Evolutionary conservation across 2,888 invertebrate genomes (phyloP), one percentile per base, ranked within the genome.

Genomic region (Agonopterix subpropinquella): DNA sequence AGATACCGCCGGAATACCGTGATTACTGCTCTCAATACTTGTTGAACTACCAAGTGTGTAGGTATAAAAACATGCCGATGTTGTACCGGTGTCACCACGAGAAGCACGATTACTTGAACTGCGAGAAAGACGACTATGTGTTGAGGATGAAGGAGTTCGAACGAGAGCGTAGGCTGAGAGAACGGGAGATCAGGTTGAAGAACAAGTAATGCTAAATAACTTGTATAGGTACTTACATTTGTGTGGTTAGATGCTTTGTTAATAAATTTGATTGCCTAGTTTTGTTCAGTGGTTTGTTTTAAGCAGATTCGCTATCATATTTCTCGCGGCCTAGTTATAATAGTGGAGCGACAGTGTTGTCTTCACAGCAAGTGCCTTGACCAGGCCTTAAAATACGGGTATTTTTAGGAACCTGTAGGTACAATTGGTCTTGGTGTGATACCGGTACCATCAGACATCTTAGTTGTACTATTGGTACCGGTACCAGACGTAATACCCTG

Each of bases 1-100:
- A 92, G 67, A 73, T 98, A 39, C 92, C 93, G 0, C 65, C 89
- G 0, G 72, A 90, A 9, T 84, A 90, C 47, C 89, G 97, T 47
- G 97, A 96, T 73, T 98, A 94, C 70, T 98, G 98, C 80, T 93
- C 95, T 7, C 94, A 97, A 72, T 70, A 88, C 35, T 84, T 92
- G 36, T 66, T 98, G 9, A 86, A 92, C 36, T 92, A 92, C 61
- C 82, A 90, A 54, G 80, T 89, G 8, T 98, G 98, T 70, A 88
- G 93, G 47, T 85, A 89, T 48, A 90, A 93, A 48, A 80, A 92
- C 28, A 92, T 90, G 68, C 96, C 96, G 0, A 91, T 90, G 43
- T 65, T 91, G 0, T 89, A 89, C 47, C 89, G 84, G 45, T 98
- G 98, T 65, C 83, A 86, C 43, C 92, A 93, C 62, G 91, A 95